Conservation (phyloP, 2,797 vertebrate species). For the Pangasius sanitwongsei region DNA sequence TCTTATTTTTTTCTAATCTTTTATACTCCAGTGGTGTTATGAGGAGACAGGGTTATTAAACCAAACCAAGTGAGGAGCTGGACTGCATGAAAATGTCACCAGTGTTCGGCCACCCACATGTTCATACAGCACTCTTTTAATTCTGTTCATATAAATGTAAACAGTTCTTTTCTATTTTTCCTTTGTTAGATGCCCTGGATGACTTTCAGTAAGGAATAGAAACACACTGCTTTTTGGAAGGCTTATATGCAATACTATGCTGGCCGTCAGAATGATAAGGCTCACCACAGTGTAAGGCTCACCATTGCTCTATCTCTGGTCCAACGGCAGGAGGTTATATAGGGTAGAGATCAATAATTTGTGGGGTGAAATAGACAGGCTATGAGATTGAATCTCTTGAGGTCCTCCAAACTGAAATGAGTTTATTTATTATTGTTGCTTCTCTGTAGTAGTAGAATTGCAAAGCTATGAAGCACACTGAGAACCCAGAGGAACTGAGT, state of each 20-base stretch:
- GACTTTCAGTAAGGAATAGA: not conserved
- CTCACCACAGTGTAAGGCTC: not conserved
- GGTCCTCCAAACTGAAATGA: not conserved
- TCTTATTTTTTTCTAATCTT: not conserved
- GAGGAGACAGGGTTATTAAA: constrained; percentile 5
- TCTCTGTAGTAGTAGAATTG: not conserved
- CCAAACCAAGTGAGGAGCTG: not conserved
- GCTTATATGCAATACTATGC: not conserved
- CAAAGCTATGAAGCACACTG: not conserved
- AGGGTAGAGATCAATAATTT: not conserved
- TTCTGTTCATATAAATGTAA: not conserved
- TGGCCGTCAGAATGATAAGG: not conserved
- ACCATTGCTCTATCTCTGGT: not conserved
- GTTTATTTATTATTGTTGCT: not conserved
- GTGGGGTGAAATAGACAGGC: not conserved
- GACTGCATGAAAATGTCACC: not conserved
- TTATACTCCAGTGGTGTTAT: not conserved
- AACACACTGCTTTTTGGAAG: not conserved
- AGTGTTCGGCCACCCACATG: not conserved
- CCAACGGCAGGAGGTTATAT: not conserved
- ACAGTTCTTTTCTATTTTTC: not conserved
- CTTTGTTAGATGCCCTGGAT: not conserved
- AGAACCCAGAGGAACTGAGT: not conserved
- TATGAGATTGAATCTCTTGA: not conserved
- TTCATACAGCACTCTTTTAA: not conserved